phyloP scores from a whole-genome alignment of 1,140 invertebrate species.

The Drosophila leontia region DNA sequence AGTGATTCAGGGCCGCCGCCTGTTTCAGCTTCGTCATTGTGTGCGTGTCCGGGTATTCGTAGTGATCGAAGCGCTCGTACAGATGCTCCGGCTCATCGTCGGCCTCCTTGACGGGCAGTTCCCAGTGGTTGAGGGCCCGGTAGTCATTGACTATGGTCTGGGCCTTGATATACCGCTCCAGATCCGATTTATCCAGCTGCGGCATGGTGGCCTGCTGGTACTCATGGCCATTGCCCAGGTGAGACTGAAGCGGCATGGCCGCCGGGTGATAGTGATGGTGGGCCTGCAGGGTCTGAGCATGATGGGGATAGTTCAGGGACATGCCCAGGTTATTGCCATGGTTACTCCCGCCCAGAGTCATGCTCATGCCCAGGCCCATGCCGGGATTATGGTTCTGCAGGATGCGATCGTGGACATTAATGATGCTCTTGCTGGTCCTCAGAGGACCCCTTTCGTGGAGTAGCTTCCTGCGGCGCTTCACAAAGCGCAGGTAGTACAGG shows the following conservation, averaged over 20 bases:
- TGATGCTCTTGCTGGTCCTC: slow-evolving; percentile 79
- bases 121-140: slow-evolving; percentile 82
- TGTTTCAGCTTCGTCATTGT: slow-evolving; percentile 80
- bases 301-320: slow-evolving; percentile 73
- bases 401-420: slow-evolving; percentile 82
- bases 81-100: slow-evolving; percentile 83
- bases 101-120: slow-evolving; percentile 79
- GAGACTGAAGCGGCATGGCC: slow-evolving; percentile 69
- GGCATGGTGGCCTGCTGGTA: slow-evolving; percentile 80
- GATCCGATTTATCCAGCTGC: slow-evolving; percentile 81
- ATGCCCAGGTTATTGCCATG: slow-evolving; percentile 58
- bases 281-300: slow-evolving; percentile 72
- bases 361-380: slow-evolving; percentile 67
- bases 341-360: slow-evolving; percentile 57
- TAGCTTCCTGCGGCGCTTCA: slow-evolving; percentile 76
- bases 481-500: slow-evolving; percentile 81
- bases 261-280: slow-evolving; percentile 59
- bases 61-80: slow-evolving; percentile 84
- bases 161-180: slow-evolving; percentile 83
- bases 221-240: slow-evolving; percentile 51
- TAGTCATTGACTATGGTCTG: slow-evolving; percentile 84
- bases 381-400: slow-evolving; percentile 71
- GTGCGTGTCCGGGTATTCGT: slow-evolving; percentile 82
- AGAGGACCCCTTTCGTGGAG: slow-evolving; percentile 72
- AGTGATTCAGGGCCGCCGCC: slow-evolving; percentile 49